Conservation (phyloP, 2,888 invertebrate genomes). For the Listrodromus nycthemerus region DNA sequence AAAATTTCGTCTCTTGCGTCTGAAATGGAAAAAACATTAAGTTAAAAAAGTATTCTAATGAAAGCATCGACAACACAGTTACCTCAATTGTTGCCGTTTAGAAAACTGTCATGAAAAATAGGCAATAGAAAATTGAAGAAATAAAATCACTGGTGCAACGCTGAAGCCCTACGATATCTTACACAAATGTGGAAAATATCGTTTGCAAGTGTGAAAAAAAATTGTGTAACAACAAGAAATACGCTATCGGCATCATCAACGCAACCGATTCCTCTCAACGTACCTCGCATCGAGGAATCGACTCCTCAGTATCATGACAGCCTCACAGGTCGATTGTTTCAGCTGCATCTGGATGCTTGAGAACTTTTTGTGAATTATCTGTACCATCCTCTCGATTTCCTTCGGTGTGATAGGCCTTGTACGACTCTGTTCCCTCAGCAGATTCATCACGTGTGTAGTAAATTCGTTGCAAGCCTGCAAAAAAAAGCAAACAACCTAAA, state of each 20-base stretch:
- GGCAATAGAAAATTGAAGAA: not conserved
- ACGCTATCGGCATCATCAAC: not conserved
- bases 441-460: constrained; percentile 99
- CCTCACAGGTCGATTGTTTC: constrained; percentile 99
- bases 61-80: not conserved
- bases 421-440: constrained; percentile 97
- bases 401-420: constrained; percentile 99
- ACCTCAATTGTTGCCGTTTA: not conserved
- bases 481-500: constrained; percentile 16
- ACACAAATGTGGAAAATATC: not conserved
- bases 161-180: not conserved
- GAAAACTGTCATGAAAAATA: not conserved
- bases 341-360: constrained; percentile 99
- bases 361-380: constrained; percentile 99
- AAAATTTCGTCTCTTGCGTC: constrained; percentile 98
- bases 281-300: constrained; percentile 90
- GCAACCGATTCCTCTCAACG: not conserved
- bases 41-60: not conserved
- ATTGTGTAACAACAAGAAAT: too few species aligned
- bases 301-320: constrained; percentile 99
- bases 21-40: constrained; percentile 66
- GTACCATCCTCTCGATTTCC: constrained; percentile 99
- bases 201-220: too few species aligned
- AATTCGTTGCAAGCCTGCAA: constrained; percentile 98
- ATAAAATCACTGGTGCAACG: not conserved